phyloP scores from a whole-genome alignment of 2,113 vertebrate species.

The Lichenostomus cassidix region DNA sequence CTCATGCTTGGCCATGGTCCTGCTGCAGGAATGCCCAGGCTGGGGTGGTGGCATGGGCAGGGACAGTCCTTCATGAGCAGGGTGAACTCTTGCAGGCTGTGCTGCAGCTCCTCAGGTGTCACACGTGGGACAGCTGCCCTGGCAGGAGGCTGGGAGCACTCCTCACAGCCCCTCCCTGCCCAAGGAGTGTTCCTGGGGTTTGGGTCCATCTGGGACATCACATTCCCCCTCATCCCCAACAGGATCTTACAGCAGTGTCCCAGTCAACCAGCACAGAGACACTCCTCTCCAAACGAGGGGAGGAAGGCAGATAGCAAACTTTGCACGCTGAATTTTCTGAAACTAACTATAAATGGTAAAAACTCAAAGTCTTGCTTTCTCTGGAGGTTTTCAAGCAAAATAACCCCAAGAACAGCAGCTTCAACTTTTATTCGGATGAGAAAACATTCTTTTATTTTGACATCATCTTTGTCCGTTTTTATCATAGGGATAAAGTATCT shows the following conservation, averaged over 20 bases:
- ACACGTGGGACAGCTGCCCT: neutral
- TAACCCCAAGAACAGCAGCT: slow-evolving; percentile 54
- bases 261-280: neutral
- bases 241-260: neutral
- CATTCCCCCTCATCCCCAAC: neutral
- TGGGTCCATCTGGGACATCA: neutral
- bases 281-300: neutral
- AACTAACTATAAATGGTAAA: slow-evolving; percentile 77
- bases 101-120: neutral
- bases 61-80: neutral
- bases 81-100: neutral
- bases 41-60: neutral
- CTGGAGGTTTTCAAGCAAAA: slow-evolving; percentile 72
- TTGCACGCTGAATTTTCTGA: slow-evolving; percentile 56
- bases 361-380: slow-evolving; percentile 69
- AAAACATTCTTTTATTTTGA: slow-evolving; percentile 74
- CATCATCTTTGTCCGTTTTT: slow-evolving; percentile 64
- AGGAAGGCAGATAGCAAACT: slow-evolving; percentile 31
- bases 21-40: neutral
- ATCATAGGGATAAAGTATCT: slow-evolving; percentile 67
- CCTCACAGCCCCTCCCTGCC: neutral
- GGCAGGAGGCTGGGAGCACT: neutral
- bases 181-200: neutral
- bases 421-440: slow-evolving; percentile 62
- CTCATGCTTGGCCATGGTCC: neutral